These are phyloP conservation scores for Antrozous pallidus DNA, from an alignment of 2,797 vertebrate species.

Conservation along the genomic window DNA sequence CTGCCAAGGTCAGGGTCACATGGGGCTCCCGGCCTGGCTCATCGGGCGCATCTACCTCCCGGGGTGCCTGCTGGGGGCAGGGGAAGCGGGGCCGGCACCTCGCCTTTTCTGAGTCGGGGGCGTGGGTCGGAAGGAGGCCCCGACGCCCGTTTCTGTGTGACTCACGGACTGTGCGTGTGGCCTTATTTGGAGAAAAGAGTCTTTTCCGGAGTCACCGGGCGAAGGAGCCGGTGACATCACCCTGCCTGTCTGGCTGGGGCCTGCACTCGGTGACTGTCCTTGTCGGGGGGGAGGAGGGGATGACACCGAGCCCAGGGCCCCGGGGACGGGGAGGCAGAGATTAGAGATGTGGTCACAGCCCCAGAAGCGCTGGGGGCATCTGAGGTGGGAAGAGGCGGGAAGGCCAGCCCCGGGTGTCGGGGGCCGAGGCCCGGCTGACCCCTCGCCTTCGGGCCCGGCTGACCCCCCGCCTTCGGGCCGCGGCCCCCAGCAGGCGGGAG, in stretches of 20 bases:
- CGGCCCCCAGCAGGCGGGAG: too few relatives aligned
- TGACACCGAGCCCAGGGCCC: not conserved
- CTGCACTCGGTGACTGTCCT: not conserved
- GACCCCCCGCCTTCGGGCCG: too few relatives aligned
- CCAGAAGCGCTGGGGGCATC: not conserved
- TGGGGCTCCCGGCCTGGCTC: too few relatives aligned
- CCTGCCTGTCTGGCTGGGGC: not conserved
- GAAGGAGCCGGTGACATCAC: not conserved
- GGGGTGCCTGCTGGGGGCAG: not conserved
- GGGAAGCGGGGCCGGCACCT: not conserved
- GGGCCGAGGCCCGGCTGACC: rapidly evolving
- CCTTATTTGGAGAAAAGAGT: not conserved
- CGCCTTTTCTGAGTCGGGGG: not conserved
- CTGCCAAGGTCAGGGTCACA: too few relatives aligned
- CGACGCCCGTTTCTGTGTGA: not conserved
- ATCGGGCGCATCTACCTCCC: not conserved
- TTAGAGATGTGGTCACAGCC: not conserved
- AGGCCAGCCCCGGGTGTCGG: too few relatives aligned
- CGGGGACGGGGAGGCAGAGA: not conserved
- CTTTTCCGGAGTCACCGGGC: not conserved
- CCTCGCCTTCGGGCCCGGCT: not conserved
- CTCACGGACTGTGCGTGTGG: not conserved
- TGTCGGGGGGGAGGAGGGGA: not conserved
- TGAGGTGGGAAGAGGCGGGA: not conserved
- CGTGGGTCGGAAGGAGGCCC: not conserved